Evolutionary conservation across 2,113 vertebrate genomes (phyloP).

Genomic region (Halcyon malimbica): DNA sequence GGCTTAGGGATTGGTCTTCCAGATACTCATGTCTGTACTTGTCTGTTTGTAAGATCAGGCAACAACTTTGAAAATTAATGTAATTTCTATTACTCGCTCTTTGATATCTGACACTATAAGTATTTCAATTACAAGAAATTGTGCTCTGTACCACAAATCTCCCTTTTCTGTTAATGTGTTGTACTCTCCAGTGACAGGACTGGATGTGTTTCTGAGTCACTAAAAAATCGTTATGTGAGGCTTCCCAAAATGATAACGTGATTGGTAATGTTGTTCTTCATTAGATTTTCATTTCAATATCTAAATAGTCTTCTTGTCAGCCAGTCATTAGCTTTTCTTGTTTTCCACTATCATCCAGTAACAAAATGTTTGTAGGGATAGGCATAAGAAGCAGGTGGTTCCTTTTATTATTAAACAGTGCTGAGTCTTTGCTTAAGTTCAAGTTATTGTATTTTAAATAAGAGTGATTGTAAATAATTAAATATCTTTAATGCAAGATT

Average conservation of each 20-base stretch:
- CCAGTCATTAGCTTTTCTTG: constrained; percentile 19
- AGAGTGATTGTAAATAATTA: constrained; percentile 40
- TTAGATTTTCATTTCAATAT: constrained; percentile 57
- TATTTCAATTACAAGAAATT: constrained; percentile 7
- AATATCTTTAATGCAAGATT: constrained; percentile 35
- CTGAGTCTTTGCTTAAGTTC: constrained; percentile 23
- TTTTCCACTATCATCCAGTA: background rate
- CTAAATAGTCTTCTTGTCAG: background rate
- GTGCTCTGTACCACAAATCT: background rate
- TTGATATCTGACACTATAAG: constrained; percentile 28
- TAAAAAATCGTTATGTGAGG: constrained; percentile 49
- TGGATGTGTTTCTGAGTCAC: constrained; percentile 58
- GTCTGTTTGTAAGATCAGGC: background rate
- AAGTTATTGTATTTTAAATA: constrained; percentile 38
- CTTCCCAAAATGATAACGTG: constrained; percentile 19
- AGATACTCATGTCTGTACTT: background rate
- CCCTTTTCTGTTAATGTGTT: background rate
- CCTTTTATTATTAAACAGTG: constrained; percentile 39
- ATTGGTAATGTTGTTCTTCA: constrained; percentile 18
- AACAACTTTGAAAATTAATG: background rate
- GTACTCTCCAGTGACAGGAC: background rate
- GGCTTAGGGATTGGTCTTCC: background rate
- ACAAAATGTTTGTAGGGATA: constrained; percentile 27
- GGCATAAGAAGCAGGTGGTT: constrained; percentile 3
- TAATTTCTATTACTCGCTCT: background rate